phyloP scores from a whole-genome alignment of 2,113 vertebrate species.

The Paracanthobrama guichenoti region DNA sequence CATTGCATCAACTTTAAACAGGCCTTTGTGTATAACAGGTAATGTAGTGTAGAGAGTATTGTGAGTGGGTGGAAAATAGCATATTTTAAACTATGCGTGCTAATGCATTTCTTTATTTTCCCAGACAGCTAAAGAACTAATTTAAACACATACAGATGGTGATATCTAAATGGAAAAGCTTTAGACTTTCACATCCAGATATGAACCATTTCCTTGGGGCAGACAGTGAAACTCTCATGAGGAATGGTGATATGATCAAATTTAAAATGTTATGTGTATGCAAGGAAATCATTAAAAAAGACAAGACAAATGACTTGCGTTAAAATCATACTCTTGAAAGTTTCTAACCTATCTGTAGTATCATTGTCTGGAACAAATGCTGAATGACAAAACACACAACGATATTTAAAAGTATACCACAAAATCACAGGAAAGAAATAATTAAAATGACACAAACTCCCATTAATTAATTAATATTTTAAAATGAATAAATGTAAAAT shows the following conservation, averaged over 20 bases:
- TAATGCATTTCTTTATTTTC: background rate
- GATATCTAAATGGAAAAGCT: background rate
- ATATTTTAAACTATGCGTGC: background rate
- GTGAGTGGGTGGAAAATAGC: background rate
- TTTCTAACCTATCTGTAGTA: background rate
- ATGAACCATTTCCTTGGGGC: background rate
- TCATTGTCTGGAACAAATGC: background rate
- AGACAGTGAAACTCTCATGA: background rate
- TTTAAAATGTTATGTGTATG: background rate
- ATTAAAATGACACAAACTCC: background rate
- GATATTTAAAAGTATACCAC: background rate
- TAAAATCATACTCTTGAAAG: background rate
- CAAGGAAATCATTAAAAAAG: background rate
- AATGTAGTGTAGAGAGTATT: background rate
- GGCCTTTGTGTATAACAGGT: background rate
- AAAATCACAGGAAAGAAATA: background rate
- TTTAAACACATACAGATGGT: background rate
- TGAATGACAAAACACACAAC: background rate
- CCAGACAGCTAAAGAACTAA: background rate
- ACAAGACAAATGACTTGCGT: background rate
- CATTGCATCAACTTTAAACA: background rate
- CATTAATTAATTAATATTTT: background rate
- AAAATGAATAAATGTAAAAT: background rate
- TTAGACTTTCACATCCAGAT: constrained; percentile 2
- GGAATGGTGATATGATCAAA: background rate